Percentiles rank a stretch among this genome's conserved stretches.
These are phyloP conservation scores for Malurus splendens DNA, from an alignment of 2,797 vertebrate species.

Conservation along the genomic window DNA sequence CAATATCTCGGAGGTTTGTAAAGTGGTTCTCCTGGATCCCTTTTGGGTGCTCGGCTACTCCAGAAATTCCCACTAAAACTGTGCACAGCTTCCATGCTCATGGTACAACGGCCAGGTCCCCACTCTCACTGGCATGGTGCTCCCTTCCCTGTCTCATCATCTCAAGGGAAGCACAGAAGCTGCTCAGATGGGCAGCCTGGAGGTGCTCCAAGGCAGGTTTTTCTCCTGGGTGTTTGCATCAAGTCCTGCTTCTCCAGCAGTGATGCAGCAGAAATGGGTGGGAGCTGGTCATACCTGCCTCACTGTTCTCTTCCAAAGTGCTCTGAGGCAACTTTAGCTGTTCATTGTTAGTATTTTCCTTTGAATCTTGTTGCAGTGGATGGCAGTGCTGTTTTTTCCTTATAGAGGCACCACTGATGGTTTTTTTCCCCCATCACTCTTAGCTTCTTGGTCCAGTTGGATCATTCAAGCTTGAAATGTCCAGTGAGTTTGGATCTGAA, in stretches of 20 bases:
- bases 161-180: neutral
- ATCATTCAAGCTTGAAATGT: neutral
- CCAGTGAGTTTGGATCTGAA: neutral
- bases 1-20: neutral
- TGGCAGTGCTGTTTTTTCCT: neutral
- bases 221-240: neutral
- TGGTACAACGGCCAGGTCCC: rapidly evolving
- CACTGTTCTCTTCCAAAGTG: neutral
- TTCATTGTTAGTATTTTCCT: neutral
- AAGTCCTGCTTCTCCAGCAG: neutral
- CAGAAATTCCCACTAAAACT: neutral
- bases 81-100: neutral
- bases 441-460: neutral
- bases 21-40: neutral
- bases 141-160: neutral
- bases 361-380: neutral
- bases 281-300: neutral
- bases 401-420: rapidly evolving
- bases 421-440: neutral
- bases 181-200: neutral
- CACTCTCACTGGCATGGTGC: rapidly evolving
- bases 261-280: neutral
- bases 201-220: neutral
- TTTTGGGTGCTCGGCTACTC: neutral
- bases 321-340: neutral